Percentiles rank a stretch among this genome's conserved stretches.
Conservation (phyloP, 37 sponge, comb jelly and placozoan genomes). For the Hormiphora californensis region DNA sequence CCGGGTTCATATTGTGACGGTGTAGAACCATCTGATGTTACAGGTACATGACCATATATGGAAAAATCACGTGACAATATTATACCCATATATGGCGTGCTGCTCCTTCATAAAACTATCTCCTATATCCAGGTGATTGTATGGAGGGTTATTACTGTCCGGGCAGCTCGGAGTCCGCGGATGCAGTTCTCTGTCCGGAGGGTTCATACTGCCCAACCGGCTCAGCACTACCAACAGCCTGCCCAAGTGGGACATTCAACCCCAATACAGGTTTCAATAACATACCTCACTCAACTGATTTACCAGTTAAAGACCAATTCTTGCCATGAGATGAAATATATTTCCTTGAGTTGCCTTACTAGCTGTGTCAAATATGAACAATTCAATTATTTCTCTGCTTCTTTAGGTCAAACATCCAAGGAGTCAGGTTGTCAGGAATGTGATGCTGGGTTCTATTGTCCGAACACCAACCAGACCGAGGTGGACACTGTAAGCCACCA, state of each 20-base stretch:
- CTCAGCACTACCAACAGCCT: not conserved
- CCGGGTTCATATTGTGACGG: constrained; percentile 25
- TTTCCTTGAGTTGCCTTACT: no score
- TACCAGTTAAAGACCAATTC: no score
- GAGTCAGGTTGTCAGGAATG: not conserved
- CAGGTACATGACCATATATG: no score
- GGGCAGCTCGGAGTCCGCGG: not conserved
- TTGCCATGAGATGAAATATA: no score
- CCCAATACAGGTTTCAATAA: constrained; percentile 38
- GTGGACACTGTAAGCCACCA: not conserved
- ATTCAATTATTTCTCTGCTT: no score
- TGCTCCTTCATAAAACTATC: no score
- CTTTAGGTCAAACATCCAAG: no score
- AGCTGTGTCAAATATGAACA: no score
- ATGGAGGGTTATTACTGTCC: no score
- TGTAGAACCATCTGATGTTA: not conserved
- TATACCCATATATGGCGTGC: constrained; percentile 13
- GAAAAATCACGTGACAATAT: no score
- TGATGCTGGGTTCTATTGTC: constrained; percentile 24
- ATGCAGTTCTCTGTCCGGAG: not conserved
- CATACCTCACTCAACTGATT: no score
- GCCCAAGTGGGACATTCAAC: not conserved
- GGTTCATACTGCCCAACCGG: not conserved
- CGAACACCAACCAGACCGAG: not conserved
- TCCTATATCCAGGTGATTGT: no score